Conservation (phyloP, 1,140 invertebrate genomes). For the Magallana ariakensis region DNA sequence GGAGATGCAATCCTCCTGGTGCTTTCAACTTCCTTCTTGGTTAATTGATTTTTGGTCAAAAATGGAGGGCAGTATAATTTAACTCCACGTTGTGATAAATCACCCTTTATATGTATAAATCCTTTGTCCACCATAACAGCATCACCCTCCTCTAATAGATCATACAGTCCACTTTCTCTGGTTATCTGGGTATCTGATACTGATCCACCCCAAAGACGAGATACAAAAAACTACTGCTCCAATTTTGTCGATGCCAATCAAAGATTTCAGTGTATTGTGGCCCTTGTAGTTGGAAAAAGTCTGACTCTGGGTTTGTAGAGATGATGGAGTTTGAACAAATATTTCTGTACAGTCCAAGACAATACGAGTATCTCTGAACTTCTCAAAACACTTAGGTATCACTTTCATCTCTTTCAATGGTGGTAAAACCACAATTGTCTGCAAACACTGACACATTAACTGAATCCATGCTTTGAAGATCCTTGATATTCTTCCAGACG, state of each 20-base stretch:
- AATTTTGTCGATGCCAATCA: slow-evolving; percentile 52
- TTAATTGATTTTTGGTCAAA: slow-evolving; percentile 46
- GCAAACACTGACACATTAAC: slow-evolving; percentile 8
- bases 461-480: slow-evolving; percentile 50
- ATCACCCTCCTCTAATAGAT: slow-evolving; percentile 43
- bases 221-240: slow-evolving; percentile 51
- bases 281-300: slow-evolving; percentile 56
- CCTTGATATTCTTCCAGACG: slow-evolving; percentile 37
- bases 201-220: slow-evolving; percentile 46
- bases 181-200: slow-evolving; percentile 48
- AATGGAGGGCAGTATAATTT: slow-evolving; percentile 54
- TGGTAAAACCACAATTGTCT: slow-evolving; percentile 42
- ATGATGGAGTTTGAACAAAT: slow-evolving; percentile 58
- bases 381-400: slow-evolving; percentile 52
- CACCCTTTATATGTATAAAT: slow-evolving; percentile 40
- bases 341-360: slow-evolving; percentile 59
- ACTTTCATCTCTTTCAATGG: not conserved
- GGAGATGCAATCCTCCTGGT: slow-evolving; percentile 57
- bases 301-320: slow-evolving; percentile 44
- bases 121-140: slow-evolving; percentile 57
- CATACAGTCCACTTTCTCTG: slow-evolving; percentile 51
- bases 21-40: slow-evolving; percentile 42
- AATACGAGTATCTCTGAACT: slow-evolving; percentile 51
- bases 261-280: slow-evolving; percentile 52
- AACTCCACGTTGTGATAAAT: slow-evolving; percentile 36